phyloP scores from a whole-genome alignment of 2,888 invertebrate genomes.

The Ormyrus pomaceus region DNA sequence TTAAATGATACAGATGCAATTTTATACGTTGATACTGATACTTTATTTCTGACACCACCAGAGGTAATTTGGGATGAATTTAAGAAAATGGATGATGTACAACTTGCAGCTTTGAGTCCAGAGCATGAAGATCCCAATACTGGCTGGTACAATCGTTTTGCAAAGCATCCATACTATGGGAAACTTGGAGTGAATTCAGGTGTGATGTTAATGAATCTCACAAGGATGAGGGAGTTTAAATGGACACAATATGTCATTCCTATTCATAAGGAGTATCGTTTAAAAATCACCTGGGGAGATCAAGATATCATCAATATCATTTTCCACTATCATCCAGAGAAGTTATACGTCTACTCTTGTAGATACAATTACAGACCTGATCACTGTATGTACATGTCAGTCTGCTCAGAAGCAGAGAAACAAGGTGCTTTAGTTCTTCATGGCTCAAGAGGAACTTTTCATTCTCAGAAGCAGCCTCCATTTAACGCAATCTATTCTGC shows the following conservation, averaged over 20 bases:
- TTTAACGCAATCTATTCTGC: conserved; percentile 85
- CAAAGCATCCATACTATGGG: conserved; percentile 95
- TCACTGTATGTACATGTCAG: conserved; percentile 96
- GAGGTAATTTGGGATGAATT: conserved; percentile 92
- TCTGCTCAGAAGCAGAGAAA: conserved; percentile 84
- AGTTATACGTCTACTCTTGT: conserved; percentile 88
- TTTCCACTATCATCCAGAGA: conserved; percentile 89
- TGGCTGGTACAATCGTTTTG: conserved; percentile 97
- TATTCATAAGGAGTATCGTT: conserved; percentile 89
- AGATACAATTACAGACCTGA: conserved; percentile 95
- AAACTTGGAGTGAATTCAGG: conserved; percentile 95
- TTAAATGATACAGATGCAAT: conserved; percentile 88
- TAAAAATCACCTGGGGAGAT: conserved; percentile 97
- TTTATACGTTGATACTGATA: conserved; percentile 95
- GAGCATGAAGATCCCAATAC: conserved; percentile 95
- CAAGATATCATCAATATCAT: conserved; percentile 96
- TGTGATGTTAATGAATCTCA: conserved; percentile 98
- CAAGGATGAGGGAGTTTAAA: conserved; percentile 89
- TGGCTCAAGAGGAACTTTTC: conserved; percentile 92
- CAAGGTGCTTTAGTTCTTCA: conserved; percentile 90
- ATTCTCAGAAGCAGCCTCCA: conserved; percentile 89
- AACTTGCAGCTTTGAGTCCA: conserved; percentile 90
- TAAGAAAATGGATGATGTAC: conserved; percentile 86
- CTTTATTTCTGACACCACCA: conserved; percentile 89
- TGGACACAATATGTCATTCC: conserved; percentile 92